Evolutionary conservation across 1,140 invertebrate species (phyloP).

Genomic region (Drosophila busckii): DNA sequence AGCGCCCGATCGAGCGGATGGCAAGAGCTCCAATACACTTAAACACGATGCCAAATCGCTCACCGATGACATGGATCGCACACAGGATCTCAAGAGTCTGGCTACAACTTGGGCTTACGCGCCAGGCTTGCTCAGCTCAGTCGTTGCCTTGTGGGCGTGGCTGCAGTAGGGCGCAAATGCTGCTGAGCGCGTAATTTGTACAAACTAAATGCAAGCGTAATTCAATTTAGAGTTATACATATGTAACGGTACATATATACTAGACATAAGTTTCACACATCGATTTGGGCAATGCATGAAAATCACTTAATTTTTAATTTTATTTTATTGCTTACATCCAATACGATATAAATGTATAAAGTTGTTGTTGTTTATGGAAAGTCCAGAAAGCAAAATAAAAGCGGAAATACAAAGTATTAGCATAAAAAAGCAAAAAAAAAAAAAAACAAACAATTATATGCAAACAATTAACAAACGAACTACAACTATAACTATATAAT

Average conservation of each 20-base stretch:
- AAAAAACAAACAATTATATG: neutral
- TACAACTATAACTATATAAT: conserved; percentile 1
- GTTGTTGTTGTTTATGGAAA: conserved; percentile 57
- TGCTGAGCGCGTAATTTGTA: conserved; percentile 36
- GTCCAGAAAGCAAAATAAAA: conserved; percentile 35
- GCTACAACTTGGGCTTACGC: no score
- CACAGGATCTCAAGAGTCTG: conserved; percentile 55
- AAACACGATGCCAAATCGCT: conserved; percentile 71
- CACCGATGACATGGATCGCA: conserved; percentile 63
- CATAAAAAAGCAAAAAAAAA: conserved; percentile 44
- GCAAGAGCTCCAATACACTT: conserved; percentile 37
- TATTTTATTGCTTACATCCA: conserved; percentile 16
- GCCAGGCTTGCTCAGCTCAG: neutral
- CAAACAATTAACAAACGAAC: conserved; percentile 9
- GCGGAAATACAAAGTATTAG: conserved; percentile 77
- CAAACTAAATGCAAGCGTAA: conserved; percentile 32
- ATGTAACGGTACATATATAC: conserved; percentile 33
- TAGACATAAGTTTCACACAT: conserved; percentile 50
- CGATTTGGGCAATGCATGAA: conserved; percentile 19
- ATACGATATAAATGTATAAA: conserved; percentile 60
- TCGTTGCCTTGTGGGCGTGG: conserved; percentile 32
- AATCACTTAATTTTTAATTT: conserved; percentile 27
- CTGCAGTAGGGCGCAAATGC: conserved; percentile 34
- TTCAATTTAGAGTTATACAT: conserved; percentile 5
- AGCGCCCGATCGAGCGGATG: conserved; percentile 62